These are phyloP conservation scores for Drosophila chauvacae DNA, from an alignment of 1,140 invertebrate species.

Conservation along the genomic window DNA sequence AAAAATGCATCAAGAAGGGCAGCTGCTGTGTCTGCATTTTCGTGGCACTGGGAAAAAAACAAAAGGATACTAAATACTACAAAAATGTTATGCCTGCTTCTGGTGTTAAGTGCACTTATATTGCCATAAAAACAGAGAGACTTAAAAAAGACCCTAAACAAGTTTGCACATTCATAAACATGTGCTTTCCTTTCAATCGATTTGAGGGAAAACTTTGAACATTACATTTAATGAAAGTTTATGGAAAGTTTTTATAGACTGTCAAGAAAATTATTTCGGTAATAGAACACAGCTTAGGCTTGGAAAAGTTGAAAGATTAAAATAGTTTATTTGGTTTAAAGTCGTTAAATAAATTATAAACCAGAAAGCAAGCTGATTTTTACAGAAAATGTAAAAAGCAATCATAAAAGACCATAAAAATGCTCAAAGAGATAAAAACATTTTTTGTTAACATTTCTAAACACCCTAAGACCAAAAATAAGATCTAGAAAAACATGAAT, in stretches of 20 bases:
- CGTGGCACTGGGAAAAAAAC: neutral
- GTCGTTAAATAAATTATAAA: neutral
- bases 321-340: too few relatives aligned
- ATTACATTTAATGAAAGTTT: neutral
- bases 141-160: neutral
- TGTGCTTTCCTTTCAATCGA: slow-evolving; percentile 3
- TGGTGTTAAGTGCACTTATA: neutral
- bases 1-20: slow-evolving; percentile 67
- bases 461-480: neutral
- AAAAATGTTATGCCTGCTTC: neutral
- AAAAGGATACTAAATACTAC: neutral
- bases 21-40: slow-evolving; percentile 20
- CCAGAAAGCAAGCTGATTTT: neutral
- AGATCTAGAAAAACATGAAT: neutral
- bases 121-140: neutral
- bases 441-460: neutral
- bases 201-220: neutral
- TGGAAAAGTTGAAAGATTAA: neutral
- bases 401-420: neutral
- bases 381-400: rapidly evolving
- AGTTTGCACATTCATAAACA: slow-evolving; percentile 8
- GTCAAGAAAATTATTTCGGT: neutral
- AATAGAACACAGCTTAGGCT: too few relatives aligned
- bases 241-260: neutral
- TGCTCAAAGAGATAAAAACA: neutral